Evolutionary conservation across 2,888 invertebrate species (phyloP).

Genomic region (Cosmopolites sordidus): DNA sequence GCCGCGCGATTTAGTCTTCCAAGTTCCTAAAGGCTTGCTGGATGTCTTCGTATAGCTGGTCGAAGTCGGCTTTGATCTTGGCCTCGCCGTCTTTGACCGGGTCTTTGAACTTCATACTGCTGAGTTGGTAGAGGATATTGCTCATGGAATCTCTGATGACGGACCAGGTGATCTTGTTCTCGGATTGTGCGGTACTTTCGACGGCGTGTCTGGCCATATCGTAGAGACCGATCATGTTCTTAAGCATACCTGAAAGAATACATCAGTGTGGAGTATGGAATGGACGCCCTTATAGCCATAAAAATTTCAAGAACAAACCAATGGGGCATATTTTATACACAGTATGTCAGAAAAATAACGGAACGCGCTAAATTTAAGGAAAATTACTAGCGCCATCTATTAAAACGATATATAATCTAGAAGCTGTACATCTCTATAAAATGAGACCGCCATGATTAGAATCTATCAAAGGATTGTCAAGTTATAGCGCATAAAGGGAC

Average conservation of each 20-base stretch:
- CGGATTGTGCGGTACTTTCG: slow-evolving; percentile 96
- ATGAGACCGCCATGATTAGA: too few relatives aligned
- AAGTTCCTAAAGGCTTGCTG: slow-evolving; percentile 96
- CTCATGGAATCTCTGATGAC: slow-evolving; percentile 97
- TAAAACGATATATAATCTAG: too few relatives aligned
- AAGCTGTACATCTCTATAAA: too few relatives aligned
- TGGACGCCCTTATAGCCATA: too few relatives aligned
- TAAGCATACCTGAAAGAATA: slow-evolving; percentile 82
- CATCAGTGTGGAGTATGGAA: too few relatives aligned
- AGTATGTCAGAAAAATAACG: too few relatives aligned
- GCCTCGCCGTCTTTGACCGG: slow-evolving; percentile 97
- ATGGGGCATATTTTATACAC: too few relatives aligned
- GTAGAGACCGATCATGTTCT: slow-evolving; percentile 97
- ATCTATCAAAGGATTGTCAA: too few relatives aligned
- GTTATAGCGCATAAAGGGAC: too few relatives aligned
- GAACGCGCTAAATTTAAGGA: too few relatives aligned
- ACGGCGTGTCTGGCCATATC: slow-evolving; percentile 98
- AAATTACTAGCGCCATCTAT: too few relatives aligned
- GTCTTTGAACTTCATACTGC: slow-evolving; percentile 99
- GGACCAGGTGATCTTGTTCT: slow-evolving; percentile 98
- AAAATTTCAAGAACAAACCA: too few relatives aligned
- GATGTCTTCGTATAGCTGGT: slow-evolving; percentile 95
- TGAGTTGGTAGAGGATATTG: slow-evolving; percentile 92
- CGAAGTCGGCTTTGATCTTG: slow-evolving; percentile 95
- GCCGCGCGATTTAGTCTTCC: slow-evolving; percentile 74